Percentiles rank a stretch among this genome's conserved stretches.
phyloP scores from a whole-genome alignment of 30 jellyfish, hydroid and myxozoan genomes.

The Hydractinia echinata region DNA sequence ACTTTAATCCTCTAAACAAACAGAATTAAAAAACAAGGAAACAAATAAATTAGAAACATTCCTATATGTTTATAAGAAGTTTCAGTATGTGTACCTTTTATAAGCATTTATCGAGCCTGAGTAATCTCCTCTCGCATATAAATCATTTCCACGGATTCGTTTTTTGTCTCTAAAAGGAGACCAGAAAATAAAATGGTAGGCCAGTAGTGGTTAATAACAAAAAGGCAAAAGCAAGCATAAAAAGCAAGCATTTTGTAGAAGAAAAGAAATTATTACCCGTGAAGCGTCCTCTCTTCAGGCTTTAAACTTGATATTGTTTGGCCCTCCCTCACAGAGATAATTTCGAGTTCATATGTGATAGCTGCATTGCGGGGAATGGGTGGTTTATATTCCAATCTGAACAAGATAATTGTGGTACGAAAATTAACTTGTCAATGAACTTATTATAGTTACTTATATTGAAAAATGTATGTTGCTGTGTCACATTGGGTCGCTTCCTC shows the following conservation, averaged over 20 bases:
- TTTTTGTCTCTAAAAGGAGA: constrained; percentile 46
- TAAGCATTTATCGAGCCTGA: constrained; percentile 63
- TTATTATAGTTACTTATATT: too few species aligned
- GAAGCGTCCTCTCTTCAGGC: constrained; percentile 36
- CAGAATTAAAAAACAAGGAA: not conserved
- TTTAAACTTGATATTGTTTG: constrained; percentile 26
- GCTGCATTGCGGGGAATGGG: constrained; percentile 56
- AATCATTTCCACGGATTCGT: constrained; percentile 62
- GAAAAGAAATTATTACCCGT: constrained; percentile 10
- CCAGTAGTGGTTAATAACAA: not conserved
- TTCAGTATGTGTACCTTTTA: constrained; percentile 33
- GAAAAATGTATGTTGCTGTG: too few species aligned
- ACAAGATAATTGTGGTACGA: not conserved
- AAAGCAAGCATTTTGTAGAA: not conserved
- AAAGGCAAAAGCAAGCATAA: not conserved
- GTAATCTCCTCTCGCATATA: constrained; percentile 66
- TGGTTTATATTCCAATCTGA: constrained; percentile 26
- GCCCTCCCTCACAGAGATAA: constrained; percentile 52
- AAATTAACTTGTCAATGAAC: not conserved
- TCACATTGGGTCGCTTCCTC: too few species aligned
- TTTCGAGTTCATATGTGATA: constrained; percentile 56
- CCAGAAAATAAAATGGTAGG: not conserved
- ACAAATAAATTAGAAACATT: too few species aligned
- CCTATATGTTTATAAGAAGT: not conserved
- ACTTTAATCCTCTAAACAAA: constrained; percentile 57